These are phyloP conservation scores for Campylomormyrus numenius DNA, from an alignment of 2,113 vertebrate species.

Conservation along the genomic window DNA sequence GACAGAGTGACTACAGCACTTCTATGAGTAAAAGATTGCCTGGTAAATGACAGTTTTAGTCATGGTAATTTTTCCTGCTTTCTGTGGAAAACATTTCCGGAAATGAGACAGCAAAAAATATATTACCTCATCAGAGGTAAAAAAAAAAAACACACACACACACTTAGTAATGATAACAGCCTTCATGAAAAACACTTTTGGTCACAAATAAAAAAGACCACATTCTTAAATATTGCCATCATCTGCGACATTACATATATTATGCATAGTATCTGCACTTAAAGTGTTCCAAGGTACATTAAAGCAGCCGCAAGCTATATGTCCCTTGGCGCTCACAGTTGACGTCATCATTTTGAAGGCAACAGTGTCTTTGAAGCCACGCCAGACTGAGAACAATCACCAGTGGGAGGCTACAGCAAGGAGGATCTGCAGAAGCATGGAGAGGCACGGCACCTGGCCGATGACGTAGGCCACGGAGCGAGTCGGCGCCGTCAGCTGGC, in stretches of 20 bases:
- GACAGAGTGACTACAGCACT: not conserved
- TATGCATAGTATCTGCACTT: not conserved
- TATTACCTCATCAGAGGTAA: not conserved
- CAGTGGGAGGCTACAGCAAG: conserved; percentile 52
- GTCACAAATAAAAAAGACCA: conserved; percentile 4
- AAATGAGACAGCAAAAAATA: not conserved
- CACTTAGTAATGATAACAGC: not conserved
- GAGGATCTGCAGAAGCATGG: conserved; percentile 87
- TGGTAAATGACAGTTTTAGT: not conserved
- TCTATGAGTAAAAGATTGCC: not conserved
- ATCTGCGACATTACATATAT: not conserved
- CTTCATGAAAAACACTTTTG: conserved; percentile 15
- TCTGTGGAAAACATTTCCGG: not conserved
- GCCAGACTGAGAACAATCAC: conserved; percentile 35
- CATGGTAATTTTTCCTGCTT: not conserved
- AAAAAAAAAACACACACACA: not conserved
- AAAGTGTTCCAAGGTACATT: not conserved
- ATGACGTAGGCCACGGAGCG: conserved; percentile 77
- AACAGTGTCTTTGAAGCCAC: not conserved
- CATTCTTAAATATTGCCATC: conserved; percentile 5
- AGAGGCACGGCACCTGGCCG: conserved; percentile 81
- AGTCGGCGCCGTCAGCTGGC: conserved; percentile 63
- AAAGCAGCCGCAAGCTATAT: not conserved
- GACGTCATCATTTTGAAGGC: not conserved
- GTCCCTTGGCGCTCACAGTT: not conserved